Base-by-base conservation (phyloP, 1,140 invertebrate genomes). In the Cherax destructor region DNA sequence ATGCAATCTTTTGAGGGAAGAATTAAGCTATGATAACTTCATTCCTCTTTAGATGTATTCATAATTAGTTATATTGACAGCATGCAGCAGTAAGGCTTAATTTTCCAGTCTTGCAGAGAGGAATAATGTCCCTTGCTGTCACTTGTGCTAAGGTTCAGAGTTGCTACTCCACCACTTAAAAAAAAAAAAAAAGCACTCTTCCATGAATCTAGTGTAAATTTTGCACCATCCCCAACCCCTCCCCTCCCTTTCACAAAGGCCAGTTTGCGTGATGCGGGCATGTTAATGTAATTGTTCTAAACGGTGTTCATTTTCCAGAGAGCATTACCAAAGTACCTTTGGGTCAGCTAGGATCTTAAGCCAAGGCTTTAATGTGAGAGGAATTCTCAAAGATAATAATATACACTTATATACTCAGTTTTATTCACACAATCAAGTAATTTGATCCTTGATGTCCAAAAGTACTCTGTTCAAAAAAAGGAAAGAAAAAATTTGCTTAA, bases 61-160 rank as follows among this genome's bases (percentile, higher is more conserved):
- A 83, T 83, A 59, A 83, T 87, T 87, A 78, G 85, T 78, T 87
- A 41, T 69, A 87, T 87, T 87, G 85, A 87, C 50, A 87, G 85
- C 85, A 87, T 87, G 85, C 85, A 87, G 52, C 69, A 87, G 85
- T 59, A 87, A 65, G 80, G 80, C 80, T 83, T 79, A 83, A 56
- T 83, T 83, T 83, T 83, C 56, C 80, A 83, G 56, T 83, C 80
- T 83, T 83, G 80, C 80, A 83, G 80, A 83, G 50, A 83, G 80
- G 80, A 83, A 83, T 83, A 83, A 83, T 83, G 52, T 83, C 80
- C 80, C 52, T 56, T 56, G 80, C 80, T 83, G 80, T 83, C 52
- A 83, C 52, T 83, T 59, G 56, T 30, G 56, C 52, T 83, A 83
- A 83, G 80, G 80, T 61, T 83, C 80, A 83, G 80, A 59, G 80